These are phyloP conservation scores for Megastigmus dorsalis DNA, from an alignment of 2,888 invertebrate species.

Conservation along the genomic window DNA sequence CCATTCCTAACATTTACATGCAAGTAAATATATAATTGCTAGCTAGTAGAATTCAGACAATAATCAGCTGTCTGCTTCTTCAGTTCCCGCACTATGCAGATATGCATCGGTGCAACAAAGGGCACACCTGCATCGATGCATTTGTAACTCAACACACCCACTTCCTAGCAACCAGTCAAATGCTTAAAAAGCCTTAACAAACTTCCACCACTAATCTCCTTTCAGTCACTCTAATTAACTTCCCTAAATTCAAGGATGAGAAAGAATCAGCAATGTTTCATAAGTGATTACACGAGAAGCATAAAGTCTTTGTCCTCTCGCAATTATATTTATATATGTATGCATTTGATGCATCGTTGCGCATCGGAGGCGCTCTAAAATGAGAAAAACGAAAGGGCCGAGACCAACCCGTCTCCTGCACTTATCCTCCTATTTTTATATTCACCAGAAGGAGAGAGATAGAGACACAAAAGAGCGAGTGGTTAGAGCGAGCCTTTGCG, in stretches of 20 bases:
- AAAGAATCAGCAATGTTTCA: too few relatives aligned
- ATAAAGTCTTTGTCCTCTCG: too few relatives aligned
- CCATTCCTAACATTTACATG: background rate
- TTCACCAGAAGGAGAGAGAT: background rate
- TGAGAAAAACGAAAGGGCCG: slow-evolving; percentile 2
- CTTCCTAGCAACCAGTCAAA: background rate
- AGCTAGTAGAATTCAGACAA: slow-evolving; percentile 2
- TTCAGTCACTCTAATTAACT: too few relatives aligned
- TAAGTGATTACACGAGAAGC: too few relatives aligned
- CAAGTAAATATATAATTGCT: background rate
- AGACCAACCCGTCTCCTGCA: background rate
- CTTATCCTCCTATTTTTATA: background rate
- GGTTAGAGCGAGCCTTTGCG: background rate
- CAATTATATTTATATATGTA: too few relatives aligned
- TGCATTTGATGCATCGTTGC: too few relatives aligned
- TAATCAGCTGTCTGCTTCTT: background rate
- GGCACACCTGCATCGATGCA: slow-evolving; percentile 18
- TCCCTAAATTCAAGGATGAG: too few relatives aligned
- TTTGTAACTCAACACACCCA: background rate
- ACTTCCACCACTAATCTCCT: too few relatives aligned
- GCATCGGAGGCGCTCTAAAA: background rate
- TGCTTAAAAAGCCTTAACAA: too few relatives aligned
- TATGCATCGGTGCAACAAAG: slow-evolving; percentile 16
- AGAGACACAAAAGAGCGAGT: background rate
- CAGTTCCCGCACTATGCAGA: background rate